These are phyloP conservation scores for Chlorodrepanis virens DNA, from an alignment of 2,113 vertebrate genomes.

Conservation along the genomic window DNA sequence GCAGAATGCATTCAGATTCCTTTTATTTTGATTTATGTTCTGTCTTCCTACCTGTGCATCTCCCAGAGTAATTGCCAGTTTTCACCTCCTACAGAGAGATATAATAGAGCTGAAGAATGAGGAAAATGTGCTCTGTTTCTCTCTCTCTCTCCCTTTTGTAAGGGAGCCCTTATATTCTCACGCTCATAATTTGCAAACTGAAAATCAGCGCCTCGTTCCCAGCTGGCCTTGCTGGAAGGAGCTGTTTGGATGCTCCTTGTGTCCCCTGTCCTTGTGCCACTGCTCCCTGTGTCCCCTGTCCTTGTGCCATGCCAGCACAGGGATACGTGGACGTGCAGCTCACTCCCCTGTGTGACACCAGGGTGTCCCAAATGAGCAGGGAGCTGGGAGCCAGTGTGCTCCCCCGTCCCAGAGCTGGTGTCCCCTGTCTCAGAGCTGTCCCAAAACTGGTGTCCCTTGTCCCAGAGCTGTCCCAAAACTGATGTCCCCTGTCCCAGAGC, in stretches of 20 bases:
- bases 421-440: fast-evolving
- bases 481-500: fast-evolving
- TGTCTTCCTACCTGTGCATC: conserved; percentile 36
- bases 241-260: not conserved
- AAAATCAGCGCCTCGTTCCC: not conserved
- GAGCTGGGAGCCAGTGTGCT: not conserved
- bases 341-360: not conserved
- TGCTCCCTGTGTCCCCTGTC: not conserved
- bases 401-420: not conserved
- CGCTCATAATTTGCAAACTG: conserved; percentile 26
- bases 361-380: not conserved
- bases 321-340: not conserved
- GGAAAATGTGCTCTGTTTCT: not conserved
- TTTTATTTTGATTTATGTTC: conserved; percentile 60
- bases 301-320: not conserved
- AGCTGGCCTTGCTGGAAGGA: not conserved
- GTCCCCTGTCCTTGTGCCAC: not conserved
- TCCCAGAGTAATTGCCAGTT: conserved; percentile 56
- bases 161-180: conserved; percentile 9
- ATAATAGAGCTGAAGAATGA: conserved; percentile 47
- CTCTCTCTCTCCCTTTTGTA: not conserved
- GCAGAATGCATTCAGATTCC: conserved; percentile 9
- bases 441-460: fast-evolving
- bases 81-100: conserved; percentile 23
- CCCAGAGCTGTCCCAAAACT: not conserved